A percentile compares a stretch with the other conserved stretches of the same genome.
Evolutionary conservation across 2,888 invertebrate genomes (phyloP).

Genomic region (Aproaerema taeniolella): DNA sequence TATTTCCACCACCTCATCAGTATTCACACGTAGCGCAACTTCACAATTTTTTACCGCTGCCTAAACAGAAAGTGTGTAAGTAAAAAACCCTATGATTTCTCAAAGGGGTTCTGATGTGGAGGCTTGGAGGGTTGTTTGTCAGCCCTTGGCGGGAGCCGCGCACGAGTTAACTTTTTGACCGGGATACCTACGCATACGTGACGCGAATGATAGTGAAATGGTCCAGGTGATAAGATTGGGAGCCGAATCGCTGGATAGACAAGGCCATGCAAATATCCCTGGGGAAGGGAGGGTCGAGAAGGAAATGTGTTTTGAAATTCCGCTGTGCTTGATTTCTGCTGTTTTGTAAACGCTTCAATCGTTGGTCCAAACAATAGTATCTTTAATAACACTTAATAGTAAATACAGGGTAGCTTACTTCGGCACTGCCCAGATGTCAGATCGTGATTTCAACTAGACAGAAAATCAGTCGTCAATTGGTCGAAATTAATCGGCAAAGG

Average conservation of each 20-base stretch:
- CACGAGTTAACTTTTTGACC: constrained; percentile 74
- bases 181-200: constrained; percentile 68
- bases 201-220: constrained; percentile 45
- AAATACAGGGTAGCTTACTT: too few species aligned
- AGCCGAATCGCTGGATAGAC: not conserved
- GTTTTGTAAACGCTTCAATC: too few species aligned
- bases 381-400: too few species aligned
- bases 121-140: constrained; percentile 68
- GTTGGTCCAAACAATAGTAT: too few species aligned
- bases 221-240: constrained; percentile 10
- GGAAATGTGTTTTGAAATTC: not conserved
- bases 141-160: constrained; percentile 40
- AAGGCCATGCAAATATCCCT: not conserved
- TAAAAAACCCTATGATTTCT: constrained; percentile 66
- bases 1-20: not conserved
- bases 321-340: too few species aligned
- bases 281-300: not conserved
- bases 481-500: too few species aligned
- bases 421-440: too few species aligned
- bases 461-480: too few species aligned
- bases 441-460: too few species aligned
- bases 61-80: constrained; percentile 40
- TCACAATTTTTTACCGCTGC: constrained; percentile 5
- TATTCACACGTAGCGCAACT: constrained; percentile 5
- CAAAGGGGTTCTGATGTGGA: too few species aligned